Evolutionary conservation across 2,797 vertebrate species (phyloP), one percentile per base, ranked within the genome.

Genomic region (Sebastiscus albofasciatus): DNA sequence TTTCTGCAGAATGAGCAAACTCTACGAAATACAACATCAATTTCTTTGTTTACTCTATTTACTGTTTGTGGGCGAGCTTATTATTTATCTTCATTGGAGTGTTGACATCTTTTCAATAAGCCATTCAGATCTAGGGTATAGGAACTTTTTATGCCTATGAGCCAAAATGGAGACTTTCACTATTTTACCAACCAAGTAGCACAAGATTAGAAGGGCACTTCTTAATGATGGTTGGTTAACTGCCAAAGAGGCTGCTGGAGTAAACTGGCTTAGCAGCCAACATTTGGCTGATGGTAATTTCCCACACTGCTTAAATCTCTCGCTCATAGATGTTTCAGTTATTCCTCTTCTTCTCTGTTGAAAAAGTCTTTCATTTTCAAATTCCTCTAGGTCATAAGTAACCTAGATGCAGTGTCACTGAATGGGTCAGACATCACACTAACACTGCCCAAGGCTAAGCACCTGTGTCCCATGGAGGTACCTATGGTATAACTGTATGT

Each of bases 351-450:
- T 54, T 79, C 31, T 62, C 8, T 1, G 3, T 39, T 54, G 18
- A 82, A 73, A 67, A 61, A 14, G 26, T 65, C 36, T 70, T 73
- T 86, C 3, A 81, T 73, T 68, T 67, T 42, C 6, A 42, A 39
- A 16, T 62, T 75, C 72, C 80, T 67, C 55, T 12, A 39, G 67
- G 75, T 83, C 72, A 68, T 76, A 67, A 36, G n/a, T 70, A 82
- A 80, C 66, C 72, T 67, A 71, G 26, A 83, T 81, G 34, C 52
- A 16, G 65, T 65, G 62, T n/a, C 36, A 58, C 54, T 72, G 60
- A 66, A 6, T 42, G 6, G 31, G 60, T 69, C 59, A 20, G 29
- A 34, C 39, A 60, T 52, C 36, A 34, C 56, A 58, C 33, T 14
- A 18, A 26, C 27, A 64, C 27, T 59, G 75, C 82, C 58, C 39